These are phyloP conservation scores for Lampropteryx suffumata DNA, from an alignment of 2,888 invertebrate species.

Conservation along the genomic window DNA sequence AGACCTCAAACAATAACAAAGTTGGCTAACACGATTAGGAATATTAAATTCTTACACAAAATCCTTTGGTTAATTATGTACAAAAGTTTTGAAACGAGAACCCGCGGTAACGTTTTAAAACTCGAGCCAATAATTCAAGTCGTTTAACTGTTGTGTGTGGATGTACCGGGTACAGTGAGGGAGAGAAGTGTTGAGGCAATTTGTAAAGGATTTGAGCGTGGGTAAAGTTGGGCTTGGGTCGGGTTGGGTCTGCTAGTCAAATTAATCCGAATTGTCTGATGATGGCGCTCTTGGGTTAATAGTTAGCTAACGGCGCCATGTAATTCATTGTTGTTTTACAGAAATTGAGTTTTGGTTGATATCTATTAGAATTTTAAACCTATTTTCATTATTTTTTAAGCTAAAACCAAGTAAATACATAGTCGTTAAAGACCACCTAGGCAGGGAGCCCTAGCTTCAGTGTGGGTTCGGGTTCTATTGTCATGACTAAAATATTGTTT, in stretches of 20 bases:
- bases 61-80: conserved; percentile 14
- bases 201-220: conserved; percentile 18
- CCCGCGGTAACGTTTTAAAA: conserved; percentile 19
- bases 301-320: neutral
- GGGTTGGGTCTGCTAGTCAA: conserved; percentile 2
- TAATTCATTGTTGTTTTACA: too few species aligned
- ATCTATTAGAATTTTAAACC: too few species aligned
- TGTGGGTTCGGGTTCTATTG: too few species aligned
- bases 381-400: too few species aligned
- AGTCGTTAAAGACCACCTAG: too few species aligned
- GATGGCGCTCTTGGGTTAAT: conserved; percentile 1
- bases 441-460: too few species aligned
- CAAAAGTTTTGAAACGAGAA: conserved; percentile 21
- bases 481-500: too few species aligned
- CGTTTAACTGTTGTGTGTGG: conserved; percentile 25
- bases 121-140: conserved; percentile 31
- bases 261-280: conserved; percentile 18
- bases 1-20: conserved; percentile 13
- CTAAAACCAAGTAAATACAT: too few species aligned
- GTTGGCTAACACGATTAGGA: conserved; percentile 2
- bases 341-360: too few species aligned
- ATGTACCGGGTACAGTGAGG: conserved; percentile 22
- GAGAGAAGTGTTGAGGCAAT: conserved; percentile 22
- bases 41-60: conserved; percentile 5
- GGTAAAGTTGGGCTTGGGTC: conserved; percentile 4